A percentile compares a stretch with the other conserved stretches of the same genome.
These are phyloP conservation scores for Eumaeus atala DNA, from an alignment of 1,140 invertebrate genomes.

Conservation along the genomic window DNA sequence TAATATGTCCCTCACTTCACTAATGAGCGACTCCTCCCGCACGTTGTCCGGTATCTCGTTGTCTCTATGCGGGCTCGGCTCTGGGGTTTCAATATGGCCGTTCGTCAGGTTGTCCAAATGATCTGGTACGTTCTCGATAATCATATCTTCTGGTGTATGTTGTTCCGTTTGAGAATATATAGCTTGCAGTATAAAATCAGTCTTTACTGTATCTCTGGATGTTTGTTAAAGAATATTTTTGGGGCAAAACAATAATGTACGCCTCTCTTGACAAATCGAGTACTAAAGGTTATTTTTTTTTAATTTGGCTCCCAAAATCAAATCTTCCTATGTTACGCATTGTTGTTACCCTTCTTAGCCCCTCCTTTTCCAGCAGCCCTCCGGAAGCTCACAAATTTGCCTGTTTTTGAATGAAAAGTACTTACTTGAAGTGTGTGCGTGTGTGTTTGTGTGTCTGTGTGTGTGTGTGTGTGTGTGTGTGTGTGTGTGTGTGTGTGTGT, in stretches of 20 bases:
- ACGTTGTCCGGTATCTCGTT: slow-evolving; percentile 64
- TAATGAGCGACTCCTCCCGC: slow-evolving; percentile 77
- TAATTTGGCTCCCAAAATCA: too few species aligned
- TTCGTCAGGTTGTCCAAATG: slow-evolving; percentile 32
- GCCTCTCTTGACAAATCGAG: too few species aligned
- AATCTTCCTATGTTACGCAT: too few species aligned
- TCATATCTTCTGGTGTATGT: slow-evolving; percentile 33
- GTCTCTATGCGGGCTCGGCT: slow-evolving; percentile 49
- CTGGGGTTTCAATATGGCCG: slow-evolving; percentile 40
- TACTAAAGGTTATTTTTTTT: too few species aligned
- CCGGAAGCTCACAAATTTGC: too few species aligned
- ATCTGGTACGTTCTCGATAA: slow-evolving; percentile 34
- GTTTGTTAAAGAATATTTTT: slow-evolving; percentile 29
- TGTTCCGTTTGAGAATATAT: slow-evolving; percentile 62
- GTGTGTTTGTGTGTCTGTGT: too few species aligned
- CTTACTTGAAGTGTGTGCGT: too few species aligned
- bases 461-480: too few species aligned
- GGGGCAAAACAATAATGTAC: not conserved
- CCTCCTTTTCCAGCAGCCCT: too few species aligned
- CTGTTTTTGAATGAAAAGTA: too few species aligned
- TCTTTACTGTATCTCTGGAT: slow-evolving; percentile 77
- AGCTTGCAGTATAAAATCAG: slow-evolving; percentile 74
- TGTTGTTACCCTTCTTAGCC: too few species aligned
- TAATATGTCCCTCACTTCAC: slow-evolving; percentile 85
- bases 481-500: too few species aligned